Base-by-base conservation (phyloP, 2,113 vertebrate genomes). In the Spilogale gracilis region DNA sequence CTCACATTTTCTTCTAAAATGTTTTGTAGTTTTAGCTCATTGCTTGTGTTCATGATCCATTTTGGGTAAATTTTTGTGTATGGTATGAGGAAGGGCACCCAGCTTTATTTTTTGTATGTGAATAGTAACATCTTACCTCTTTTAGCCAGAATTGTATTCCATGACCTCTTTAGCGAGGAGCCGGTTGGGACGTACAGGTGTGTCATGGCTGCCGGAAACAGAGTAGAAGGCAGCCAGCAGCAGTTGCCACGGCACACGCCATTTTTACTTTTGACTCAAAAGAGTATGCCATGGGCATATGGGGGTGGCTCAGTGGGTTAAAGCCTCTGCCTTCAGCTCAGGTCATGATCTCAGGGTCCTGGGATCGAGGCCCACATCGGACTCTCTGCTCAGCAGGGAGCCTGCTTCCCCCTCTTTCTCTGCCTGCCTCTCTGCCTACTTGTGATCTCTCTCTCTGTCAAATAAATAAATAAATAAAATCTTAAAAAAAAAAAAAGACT, bases 21-120 rank as follows among this genome's bases (percentile, higher is more conserved):
- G 6, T 81, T 95, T 76, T 91, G 43, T 82, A 48, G 45, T 92
- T 92, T 92, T 74, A 85, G 48, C 17, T 74, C 32, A 25, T 94
- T 94, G 71, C 25, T 69, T 54, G 63, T 88, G 58, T 32, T 25
- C 79, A 6, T 86, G 50, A 76, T 67, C 38, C 79, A 71, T 82
- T 89, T 89, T 67, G 61, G 80, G 11, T 94, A 90, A n/a, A n/a
- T 61, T 79, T 95, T 95, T 96, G 18, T 91, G 21, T 32, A 30
- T 93, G 48, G 54, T 91, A 45, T 81, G 20, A 95, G 6, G 58
- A 85, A 93, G 25, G 58, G 27, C 1, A 10, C 74, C 61, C 43
- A 54, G 14, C 16, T 50, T 71, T 27, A 67, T 43, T 58, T 80
- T 65, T 38, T 56, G 10, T 67, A 23, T 56, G 14, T 80, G 45